phyloP scores from a whole-genome alignment of 2,797 vertebrate genomes.

The Distichodus sexfasciatus region DNA sequence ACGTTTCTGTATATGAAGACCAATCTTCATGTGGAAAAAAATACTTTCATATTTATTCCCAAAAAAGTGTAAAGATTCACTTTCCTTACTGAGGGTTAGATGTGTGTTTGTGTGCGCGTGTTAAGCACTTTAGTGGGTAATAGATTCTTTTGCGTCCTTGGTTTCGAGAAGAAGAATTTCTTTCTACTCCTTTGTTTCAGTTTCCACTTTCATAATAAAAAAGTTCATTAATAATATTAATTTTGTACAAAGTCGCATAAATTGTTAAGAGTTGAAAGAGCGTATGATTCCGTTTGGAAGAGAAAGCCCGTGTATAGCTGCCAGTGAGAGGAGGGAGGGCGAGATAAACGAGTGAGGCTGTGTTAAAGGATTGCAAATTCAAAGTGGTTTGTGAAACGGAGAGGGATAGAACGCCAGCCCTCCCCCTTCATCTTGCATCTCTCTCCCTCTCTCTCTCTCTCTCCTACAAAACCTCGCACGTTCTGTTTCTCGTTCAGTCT shows the following conservation, averaged over 20 bases:
- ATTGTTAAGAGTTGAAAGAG: neutral
- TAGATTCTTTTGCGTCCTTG: neutral
- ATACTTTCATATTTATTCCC: too few species aligned
- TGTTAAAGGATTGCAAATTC: slow-evolving; percentile 63
- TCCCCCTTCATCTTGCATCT: slow-evolving; percentile 31
- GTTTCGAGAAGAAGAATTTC: too few species aligned
- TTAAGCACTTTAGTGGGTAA: too few species aligned
- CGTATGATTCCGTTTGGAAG: neutral
- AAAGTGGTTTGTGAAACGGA: slow-evolving; percentile 65
- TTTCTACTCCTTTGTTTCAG: too few species aligned
- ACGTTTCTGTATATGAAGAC: too few species aligned
- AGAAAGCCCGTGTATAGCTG: slow-evolving; percentile 23
- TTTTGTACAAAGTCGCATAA: neutral
- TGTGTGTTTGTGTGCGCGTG: too few species aligned
- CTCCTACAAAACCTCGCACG: slow-evolving; percentile 51
- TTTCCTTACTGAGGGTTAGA: too few species aligned
- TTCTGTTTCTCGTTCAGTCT: slow-evolving; percentile 47
- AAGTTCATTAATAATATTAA: slow-evolving; percentile 7
- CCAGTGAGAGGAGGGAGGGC: slow-evolving; percentile 9
- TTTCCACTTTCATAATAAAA: neutral
- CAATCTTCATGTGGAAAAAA: too few species aligned
- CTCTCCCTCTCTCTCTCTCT: slow-evolving; percentile 17
- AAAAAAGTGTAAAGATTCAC: too few species aligned
- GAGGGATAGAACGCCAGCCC: slow-evolving; percentile 48
- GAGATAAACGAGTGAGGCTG: slow-evolving; percentile 56